Base-by-base conservation (phyloP, 2,888 invertebrate genomes). In the Nemotelus pantherinus region DNA sequence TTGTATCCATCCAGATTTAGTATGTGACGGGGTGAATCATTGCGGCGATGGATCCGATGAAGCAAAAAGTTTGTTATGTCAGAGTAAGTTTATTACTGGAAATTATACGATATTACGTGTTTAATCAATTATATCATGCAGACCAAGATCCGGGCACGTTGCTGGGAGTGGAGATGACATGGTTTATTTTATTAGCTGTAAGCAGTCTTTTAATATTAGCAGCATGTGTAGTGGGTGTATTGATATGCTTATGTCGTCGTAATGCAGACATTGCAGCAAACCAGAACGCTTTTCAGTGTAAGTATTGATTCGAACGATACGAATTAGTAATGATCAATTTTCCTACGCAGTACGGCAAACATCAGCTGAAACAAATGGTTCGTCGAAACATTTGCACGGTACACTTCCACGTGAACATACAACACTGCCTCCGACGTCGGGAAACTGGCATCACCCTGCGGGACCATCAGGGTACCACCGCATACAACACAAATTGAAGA, bases 371-470 rank as follows among this genome's bases (percentile, higher is more conserved):
- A 91, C 91, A 84, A 93, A 93, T 87, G 93, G 92, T 81, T 91
- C 92, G 80, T 91, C 90, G 84, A 90, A 89, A 83, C 88, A 88
- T 87, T 87, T 90, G 88, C 90, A 90, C 77, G 90, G 87, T 89
- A 91, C 89, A 88, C 84, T 87, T 86, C 89, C 87, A 87, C 88
- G 88, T 85, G 89, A 89, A 81, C 88, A 87, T 84, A 86, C 88
- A 86, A 89, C 88, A 86, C 89, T 90, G 88, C 90, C 89, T 87
- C 90, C 89, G 87, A 88, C 88, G 89, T 93, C 94, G 95, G 95
- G 95, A 95, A 95, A 95, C 95, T 95, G 93, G 95, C 92, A 91
- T 93, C 94, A 92, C 95, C 95, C 95, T 95, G 95, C 93, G 95
- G 95, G 94, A 87, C 88, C 86, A 86, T 87, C 84, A 85, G 81